These are phyloP conservation scores for Timema podura DNA, from an alignment of 2,888 invertebrate genomes.

Conservation along the genomic window DNA sequence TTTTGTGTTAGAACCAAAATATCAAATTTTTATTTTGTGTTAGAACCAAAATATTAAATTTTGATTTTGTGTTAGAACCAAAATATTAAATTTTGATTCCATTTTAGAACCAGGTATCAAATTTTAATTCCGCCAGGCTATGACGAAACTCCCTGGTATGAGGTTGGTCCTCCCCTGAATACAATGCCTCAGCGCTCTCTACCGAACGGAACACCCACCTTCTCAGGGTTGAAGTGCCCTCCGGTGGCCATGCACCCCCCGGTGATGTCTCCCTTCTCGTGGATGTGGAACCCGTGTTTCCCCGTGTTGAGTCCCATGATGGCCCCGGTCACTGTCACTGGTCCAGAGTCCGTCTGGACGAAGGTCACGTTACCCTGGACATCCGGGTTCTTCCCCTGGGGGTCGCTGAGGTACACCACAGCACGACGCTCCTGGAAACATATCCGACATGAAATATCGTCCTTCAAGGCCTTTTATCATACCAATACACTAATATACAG, in stretches of 20 bases:
- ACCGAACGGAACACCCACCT: constrained; percentile 49
- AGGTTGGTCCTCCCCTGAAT: background rate
- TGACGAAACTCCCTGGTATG: background rate
- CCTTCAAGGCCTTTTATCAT: too few species aligned
- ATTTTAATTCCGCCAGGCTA: too few species aligned
- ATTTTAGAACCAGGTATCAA: background rate
- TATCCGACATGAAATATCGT: too few species aligned
- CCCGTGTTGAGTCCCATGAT: constrained; percentile 59
- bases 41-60: background rate
- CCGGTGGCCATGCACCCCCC: constrained; percentile 65
- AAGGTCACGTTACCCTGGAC: constrained; percentile 54
- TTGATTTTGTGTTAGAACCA: background rate
- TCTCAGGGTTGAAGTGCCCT: constrained; percentile 74
- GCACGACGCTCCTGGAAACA: background rate
- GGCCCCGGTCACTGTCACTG: constrained; percentile 56
- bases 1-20: too few species aligned
- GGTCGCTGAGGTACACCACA: background rate
- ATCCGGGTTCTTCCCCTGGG: background rate
- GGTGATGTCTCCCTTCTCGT: constrained; percentile 67
- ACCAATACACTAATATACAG: too few species aligned
- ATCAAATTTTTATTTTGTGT: background rate
- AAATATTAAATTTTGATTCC: background rate
- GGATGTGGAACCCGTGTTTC: constrained; percentile 72
- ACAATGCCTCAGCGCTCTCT: background rate
- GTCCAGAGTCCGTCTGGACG: constrained; percentile 51